These are phyloP conservation scores for Epiblema foenella DNA, from an alignment of 2,888 invertebrate species.

Conservation along the genomic window DNA sequence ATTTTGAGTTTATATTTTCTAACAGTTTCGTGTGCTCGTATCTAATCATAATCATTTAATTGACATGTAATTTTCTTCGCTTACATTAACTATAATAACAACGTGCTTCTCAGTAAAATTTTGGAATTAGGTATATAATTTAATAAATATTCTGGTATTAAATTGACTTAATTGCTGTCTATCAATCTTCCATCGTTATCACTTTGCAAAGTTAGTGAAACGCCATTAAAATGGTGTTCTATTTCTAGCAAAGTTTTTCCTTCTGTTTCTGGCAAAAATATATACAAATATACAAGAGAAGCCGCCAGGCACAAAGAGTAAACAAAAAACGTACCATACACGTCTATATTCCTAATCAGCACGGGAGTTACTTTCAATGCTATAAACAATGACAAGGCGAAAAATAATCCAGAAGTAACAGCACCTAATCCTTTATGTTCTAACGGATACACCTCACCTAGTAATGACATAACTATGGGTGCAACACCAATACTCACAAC, in stretches of 20 bases:
- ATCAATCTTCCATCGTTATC: slow-evolving; percentile 16
- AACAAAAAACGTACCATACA: slow-evolving; percentile 56
- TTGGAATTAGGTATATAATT: too few relatives aligned
- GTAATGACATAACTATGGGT: slow-evolving; percentile 64
- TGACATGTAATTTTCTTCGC: too few relatives aligned
- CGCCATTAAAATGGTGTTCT: slow-evolving; percentile 55
- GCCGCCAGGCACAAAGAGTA: slow-evolving; percentile 49
- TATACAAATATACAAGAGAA: slow-evolving; percentile 51
- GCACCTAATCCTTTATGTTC: slow-evolving; percentile 63
- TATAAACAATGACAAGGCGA: slow-evolving; percentile 57
- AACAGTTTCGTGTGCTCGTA: too few relatives aligned
- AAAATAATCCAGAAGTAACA: slow-evolving; percentile 54
- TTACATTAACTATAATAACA: too few relatives aligned
- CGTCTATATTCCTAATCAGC: slow-evolving; percentile 54
- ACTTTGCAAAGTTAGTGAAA: slow-evolving; percentile 4
- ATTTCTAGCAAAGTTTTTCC: slow-evolving; percentile 60
- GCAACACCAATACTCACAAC: slow-evolving; percentile 68
- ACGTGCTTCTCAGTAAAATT: too few relatives aligned
- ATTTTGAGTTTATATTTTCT: too few relatives aligned
- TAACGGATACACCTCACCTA: slow-evolving; percentile 70
- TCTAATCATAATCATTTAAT: too few relatives aligned
- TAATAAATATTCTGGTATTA: too few relatives aligned
- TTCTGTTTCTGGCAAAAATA: slow-evolving; percentile 60
- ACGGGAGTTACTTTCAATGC: slow-evolving; percentile 61
- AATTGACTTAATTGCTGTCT: background rate